These are phyloP conservation scores for Cephus sareptanus DNA, from an alignment of 2,888 invertebrate genomes.

Conservation along the genomic window DNA sequence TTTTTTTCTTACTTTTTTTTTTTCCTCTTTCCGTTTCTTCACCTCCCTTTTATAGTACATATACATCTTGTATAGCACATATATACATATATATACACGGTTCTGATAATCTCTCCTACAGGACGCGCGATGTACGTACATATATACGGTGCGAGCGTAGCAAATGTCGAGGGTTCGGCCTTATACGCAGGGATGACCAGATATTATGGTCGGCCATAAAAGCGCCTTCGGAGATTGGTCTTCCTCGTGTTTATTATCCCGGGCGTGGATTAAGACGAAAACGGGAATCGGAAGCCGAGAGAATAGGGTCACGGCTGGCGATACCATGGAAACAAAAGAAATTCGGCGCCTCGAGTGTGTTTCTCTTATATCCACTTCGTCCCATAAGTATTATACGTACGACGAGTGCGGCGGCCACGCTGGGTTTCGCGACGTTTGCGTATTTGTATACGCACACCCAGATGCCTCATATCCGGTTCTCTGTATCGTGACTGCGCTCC, in stretches of 20 bases:
- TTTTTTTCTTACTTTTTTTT: conserved; percentile 23
- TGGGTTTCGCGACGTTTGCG: background rate
- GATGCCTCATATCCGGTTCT: background rate
- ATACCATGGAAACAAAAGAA: conserved; percentile 1
- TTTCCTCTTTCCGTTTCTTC: conserved; percentile 42
- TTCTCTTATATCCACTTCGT: background rate
- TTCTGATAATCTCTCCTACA: conserved; percentile 10
- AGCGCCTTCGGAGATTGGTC: conserved; percentile 57
- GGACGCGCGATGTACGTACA: background rate
- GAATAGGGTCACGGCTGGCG: conserved; percentile 13
- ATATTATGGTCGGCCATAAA: conserved; percentile 58
- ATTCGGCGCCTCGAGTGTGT: background rate
- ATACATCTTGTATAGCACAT: background rate
- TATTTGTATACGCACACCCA: background rate
- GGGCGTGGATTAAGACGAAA: conserved; percentile 56
- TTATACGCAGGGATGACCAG: conserved; percentile 41
- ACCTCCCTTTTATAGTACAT: conserved; percentile 32
- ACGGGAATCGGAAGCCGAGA: conserved; percentile 58
- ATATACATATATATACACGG: background rate
- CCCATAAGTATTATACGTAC: background rate
- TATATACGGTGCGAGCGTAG: conserved; percentile 27
- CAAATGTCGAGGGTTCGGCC: conserved; percentile 41
- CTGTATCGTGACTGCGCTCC: background rate
- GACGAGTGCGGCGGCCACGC: background rate
- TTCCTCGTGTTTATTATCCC: conserved; percentile 56